A percentile compares a stretch with the other conserved stretches of the same genome.
Evolutionary conservation across 2,797 vertebrate species (phyloP).

Genomic region (Buceros bicornis): DNA sequence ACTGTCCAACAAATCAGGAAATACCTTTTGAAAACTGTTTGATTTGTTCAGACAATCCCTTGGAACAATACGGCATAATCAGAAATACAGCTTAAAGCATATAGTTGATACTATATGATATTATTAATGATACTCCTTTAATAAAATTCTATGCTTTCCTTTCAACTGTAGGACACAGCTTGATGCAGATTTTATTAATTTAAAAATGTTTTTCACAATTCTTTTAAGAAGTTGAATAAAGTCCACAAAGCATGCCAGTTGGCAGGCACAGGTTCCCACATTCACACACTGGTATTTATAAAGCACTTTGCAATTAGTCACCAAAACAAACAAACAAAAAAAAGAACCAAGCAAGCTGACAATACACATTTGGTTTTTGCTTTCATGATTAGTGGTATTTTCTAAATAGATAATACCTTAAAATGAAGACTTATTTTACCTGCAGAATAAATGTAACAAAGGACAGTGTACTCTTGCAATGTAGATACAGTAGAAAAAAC

Average conservation of each 20-base stretch:
- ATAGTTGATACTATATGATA: neutral
- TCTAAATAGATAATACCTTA: neutral
- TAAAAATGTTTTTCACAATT: neutral
- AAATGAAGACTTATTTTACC: neutral
- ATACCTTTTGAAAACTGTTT: neutral
- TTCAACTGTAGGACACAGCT: conserved; percentile 11
- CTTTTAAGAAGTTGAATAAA: conserved; percentile 64
- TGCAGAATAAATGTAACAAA: neutral
- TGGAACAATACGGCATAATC: neutral
- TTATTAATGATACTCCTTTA: neutral
- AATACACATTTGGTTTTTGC: neutral
- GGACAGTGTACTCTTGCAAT: neutral
- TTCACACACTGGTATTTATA: conserved; percentile 35
- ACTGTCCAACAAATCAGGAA: neutral
- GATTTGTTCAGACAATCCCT: neutral
- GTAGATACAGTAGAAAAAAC: neutral
- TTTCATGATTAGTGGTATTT: neutral
- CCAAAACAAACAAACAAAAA: neutral
- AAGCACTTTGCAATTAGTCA: conserved; percentile 53
- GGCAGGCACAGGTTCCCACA: conserved; percentile 39
- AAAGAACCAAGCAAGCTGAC: neutral
- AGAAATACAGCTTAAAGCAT: neutral
- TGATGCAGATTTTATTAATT: conserved; percentile 15
- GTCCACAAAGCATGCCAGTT: conserved; percentile 46
- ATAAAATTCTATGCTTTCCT: neutral